phyloP scores from a whole-genome alignment of 2,113 vertebrate genomes.

The Bufo bufo region DNA sequence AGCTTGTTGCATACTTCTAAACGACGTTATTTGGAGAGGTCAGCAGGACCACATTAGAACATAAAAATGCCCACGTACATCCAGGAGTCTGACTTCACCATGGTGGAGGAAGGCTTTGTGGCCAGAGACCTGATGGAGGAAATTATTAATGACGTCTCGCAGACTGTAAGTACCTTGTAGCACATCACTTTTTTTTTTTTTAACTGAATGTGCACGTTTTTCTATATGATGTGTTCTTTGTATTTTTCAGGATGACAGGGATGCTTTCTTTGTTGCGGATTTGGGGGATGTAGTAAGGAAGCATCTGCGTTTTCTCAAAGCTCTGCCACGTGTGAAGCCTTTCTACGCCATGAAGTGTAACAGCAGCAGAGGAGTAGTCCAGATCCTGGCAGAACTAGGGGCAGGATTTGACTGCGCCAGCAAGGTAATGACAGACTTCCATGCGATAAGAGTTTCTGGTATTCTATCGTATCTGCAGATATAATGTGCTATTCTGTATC shows the following conservation, averaged over 20 bases:
- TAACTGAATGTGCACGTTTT: too few species aligned
- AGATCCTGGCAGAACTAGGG: conserved; percentile 76
- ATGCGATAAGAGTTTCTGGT: neutral
- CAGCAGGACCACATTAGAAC: conserved; percentile 32
- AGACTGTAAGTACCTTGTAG: conserved; percentile 61
- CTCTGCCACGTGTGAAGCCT: conserved; percentile 73
- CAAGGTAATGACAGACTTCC: conserved; percentile 69
- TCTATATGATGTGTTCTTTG: neutral
- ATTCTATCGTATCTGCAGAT: neutral
- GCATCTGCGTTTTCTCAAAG: conserved; percentile 74
- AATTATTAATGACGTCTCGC: conserved; percentile 69
- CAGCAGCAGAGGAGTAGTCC: conserved; percentile 71
- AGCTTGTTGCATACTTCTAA: conserved; percentile 63
- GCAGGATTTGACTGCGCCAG: conserved; percentile 77
- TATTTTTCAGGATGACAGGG: conserved; percentile 62
- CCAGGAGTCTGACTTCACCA: conserved; percentile 72
- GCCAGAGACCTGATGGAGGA: conserved; percentile 75
- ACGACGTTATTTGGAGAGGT: neutral
- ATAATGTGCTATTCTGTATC: conserved; percentile 8
- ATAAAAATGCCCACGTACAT: conserved; percentile 71
- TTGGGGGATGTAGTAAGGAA: conserved; percentile 75
- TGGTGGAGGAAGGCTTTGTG: conserved; percentile 80
- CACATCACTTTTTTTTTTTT: too few species aligned
- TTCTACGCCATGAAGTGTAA: conserved; percentile 77
- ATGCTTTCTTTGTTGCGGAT: conserved; percentile 77